Conservation (phyloP, 2,113 vertebrate genomes). For the Neogobius melanostomus region DNA sequence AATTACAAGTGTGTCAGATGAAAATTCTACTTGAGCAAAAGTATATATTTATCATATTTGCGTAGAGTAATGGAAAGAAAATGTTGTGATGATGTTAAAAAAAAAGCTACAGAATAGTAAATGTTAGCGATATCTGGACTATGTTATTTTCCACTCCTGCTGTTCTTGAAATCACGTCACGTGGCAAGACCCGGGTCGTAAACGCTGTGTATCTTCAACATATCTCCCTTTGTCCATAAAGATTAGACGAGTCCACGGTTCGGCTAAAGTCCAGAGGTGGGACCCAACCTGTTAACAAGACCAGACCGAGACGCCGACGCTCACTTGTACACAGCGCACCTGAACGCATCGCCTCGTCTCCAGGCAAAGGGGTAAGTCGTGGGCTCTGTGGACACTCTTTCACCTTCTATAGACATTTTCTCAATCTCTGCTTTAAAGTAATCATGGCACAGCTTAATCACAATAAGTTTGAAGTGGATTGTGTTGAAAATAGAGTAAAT, state of each 20-base stretch:
- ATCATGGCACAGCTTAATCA: not conserved
- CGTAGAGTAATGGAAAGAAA: too few species aligned
- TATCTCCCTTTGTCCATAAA: conserved; percentile 43
- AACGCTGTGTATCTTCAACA: not conserved
- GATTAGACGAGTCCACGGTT: conserved; percentile 50
- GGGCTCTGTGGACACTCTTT: not conserved
- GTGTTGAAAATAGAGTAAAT: not conserved
- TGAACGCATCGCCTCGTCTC: not conserved
- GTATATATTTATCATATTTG: too few species aligned
- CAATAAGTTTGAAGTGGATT: too few species aligned
- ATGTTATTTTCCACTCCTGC: too few species aligned
- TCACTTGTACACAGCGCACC: conserved; percentile 14
- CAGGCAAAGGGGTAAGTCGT: conserved; percentile 42
- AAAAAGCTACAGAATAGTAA: too few species aligned
- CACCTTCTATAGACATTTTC: not conserved
- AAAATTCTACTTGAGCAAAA: too few species aligned
- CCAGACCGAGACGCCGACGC: not conserved
- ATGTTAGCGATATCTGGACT: too few species aligned
- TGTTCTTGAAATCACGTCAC: not conserved
- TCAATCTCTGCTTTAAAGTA: not conserved
- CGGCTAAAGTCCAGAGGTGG: conserved; percentile 49
- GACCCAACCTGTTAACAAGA: conserved; percentile 43
- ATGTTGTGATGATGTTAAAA: too few species aligned
- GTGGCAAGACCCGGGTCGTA: not conserved
- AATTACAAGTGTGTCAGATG: too few species aligned